phyloP scores from a whole-genome alignment of 2,113 vertebrate genomes.

The Scomber japonicus region DNA sequence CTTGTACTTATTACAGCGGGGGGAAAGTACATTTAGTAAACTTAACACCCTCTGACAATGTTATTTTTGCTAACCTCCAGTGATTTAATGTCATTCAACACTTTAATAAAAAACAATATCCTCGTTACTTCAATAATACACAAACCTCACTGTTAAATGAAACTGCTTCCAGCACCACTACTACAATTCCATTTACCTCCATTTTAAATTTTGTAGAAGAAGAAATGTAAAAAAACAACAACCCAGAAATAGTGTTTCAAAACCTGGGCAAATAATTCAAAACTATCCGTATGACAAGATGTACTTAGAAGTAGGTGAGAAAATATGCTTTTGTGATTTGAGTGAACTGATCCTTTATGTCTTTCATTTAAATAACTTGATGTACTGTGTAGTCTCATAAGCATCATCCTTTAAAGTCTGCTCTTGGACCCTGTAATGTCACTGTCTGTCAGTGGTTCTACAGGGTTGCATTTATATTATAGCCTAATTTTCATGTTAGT shows the following conservation, averaged over 20 bases:
- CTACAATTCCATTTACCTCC: no score
- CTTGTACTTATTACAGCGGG: neutral
- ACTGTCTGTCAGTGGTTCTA: slow-evolving; percentile 50
- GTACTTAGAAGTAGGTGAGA: neutral
- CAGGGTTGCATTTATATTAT: slow-evolving; percentile 52
- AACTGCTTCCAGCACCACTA: no score
- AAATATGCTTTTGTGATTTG: neutral
- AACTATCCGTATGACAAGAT: slow-evolving; percentile 5
- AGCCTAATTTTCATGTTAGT: slow-evolving; percentile 26
- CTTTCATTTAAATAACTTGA: neutral
- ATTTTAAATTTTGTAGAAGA: no score
- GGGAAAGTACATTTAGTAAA: neutral
- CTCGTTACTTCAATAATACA: no score
- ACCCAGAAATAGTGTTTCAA: neutral
- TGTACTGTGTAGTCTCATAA: slow-evolving; percentile 23
- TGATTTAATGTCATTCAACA: no score
- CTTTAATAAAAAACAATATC: no score
- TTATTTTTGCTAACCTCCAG: no score
- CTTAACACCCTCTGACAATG: no score
- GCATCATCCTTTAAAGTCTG: slow-evolving; percentile 36
- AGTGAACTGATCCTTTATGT: slow-evolving; percentile 14
- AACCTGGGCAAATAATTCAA: neutral
- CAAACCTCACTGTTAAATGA: no score
- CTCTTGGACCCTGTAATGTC: slow-evolving; percentile 43
- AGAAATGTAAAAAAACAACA: no score